Base-by-base conservation (phyloP, 2,888 invertebrate genomes). In the Sarcophaga caerulescens region DNA sequence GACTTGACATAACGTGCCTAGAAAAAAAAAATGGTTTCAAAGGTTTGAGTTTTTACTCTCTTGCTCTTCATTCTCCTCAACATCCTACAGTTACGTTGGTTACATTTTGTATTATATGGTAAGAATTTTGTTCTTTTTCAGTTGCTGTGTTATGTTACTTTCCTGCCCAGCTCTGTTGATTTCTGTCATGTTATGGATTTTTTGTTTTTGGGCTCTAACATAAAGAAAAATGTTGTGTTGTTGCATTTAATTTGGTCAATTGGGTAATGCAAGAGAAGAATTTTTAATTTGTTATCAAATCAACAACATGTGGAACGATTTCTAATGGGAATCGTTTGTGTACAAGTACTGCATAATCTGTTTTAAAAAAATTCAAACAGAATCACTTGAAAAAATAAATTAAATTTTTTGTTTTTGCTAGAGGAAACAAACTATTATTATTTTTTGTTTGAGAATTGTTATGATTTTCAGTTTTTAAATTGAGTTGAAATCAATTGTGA, bases 241-340 rank as follows among this genome's bases (percentile, higher is more conserved):
- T 23, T 23, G 23, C 3, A 23, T 23, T 23, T 23, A 23, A 23
- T 23, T 23, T 68, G 68, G 68, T 68, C 74, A 80, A 69, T 19
- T 19, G 23, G 19, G 25, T 35, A 45, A 35, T 62, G 45, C n/a
- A 44, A 14, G 65, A 21, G 45, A 45, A 17, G 45, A 47, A 45
- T 17, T 45, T 74, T 81, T 62, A n/a, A 25, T 68, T 14, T 74
- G 45, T 14, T 4, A n/a, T 66, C 11, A 66, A 80, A 62, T 45
- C 45, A 45, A 60, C 14, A 81, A 62, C 62, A 81, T 68, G 3
- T 62, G 35, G 60, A 81, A 17, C 62, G 21, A 60, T 81, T 81
- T 69, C 47, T 81, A 74, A 62, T 68, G 74, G 74, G 45, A 59
- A 59, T 73, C n/a, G n/a, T 59, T 59, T 57, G 45, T 59, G 57